These are phyloP conservation scores for Python bivittatus DNA, from an alignment of 2,113 vertebrate genomes.

Conservation along the genomic window DNA sequence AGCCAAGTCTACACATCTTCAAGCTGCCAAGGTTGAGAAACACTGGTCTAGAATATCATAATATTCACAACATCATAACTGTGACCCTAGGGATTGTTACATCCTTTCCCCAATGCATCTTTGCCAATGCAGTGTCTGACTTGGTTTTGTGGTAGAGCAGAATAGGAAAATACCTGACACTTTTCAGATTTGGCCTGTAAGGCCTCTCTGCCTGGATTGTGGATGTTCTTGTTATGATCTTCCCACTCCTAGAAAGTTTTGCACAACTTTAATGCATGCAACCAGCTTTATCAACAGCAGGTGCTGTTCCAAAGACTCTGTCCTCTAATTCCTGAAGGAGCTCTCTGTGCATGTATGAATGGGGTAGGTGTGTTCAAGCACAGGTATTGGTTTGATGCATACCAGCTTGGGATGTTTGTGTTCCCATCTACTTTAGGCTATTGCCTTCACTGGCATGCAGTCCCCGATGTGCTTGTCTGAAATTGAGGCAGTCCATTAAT, in stretches of 20 bases:
- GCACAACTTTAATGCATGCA: background rate
- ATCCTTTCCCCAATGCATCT: background rate
- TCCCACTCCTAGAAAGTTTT: background rate
- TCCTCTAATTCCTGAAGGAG: background rate
- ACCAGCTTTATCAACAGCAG: background rate
- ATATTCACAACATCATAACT: background rate
- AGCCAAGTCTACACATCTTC: no score
- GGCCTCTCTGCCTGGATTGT: background rate
- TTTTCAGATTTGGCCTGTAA: background rate
- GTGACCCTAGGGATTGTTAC: background rate
- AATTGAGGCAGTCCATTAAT: background rate
- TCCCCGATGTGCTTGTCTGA: background rate
- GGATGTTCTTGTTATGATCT: background rate
- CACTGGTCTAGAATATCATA: background rate
- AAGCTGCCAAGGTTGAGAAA: no score
- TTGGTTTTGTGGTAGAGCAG: background rate
- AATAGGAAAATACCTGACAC: background rate
- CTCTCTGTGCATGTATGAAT: background rate
- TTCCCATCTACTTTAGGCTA: background rate
- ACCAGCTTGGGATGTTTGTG: background rate
- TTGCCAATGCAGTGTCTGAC: background rate
- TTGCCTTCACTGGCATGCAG: background rate
- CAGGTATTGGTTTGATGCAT: background rate
- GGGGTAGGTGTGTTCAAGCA: background rate
- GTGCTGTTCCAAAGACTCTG: background rate